Evolutionary conservation across 2,797 vertebrate genomes (phyloP), one percentile per base, ranked within the genome.

Genomic region (Lerista edwardsae): DNA sequence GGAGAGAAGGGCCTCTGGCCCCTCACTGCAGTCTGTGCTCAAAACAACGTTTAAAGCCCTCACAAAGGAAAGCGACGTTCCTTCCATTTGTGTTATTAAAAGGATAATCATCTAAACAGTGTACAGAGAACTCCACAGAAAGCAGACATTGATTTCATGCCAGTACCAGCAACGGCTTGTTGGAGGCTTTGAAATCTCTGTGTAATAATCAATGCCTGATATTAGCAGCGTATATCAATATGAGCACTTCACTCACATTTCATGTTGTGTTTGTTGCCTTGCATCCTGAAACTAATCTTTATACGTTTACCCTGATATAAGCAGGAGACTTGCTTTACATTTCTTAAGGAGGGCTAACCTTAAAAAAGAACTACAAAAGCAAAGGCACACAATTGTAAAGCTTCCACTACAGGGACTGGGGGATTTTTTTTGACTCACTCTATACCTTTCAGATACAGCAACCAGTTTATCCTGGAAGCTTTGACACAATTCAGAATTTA

Each of bases 1-100:
- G 68, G 23, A 44, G 29, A 75, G 23, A 44, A 23, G 77, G 55
- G 62, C 76, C 88, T 61, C 71, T 62, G 74, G 72, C 51, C 64
- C 61, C 36, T 8, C 0, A 0, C 59, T 55, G 47, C 0, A 0
- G 41, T 61, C 87, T 78, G 80, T 41, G 19, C n/a, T 73, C 84
- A 82, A 80, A 84, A 69, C 55, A 27, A 87, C 81, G 0, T 31
- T 39, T 86, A 75, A 75, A 75, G 17, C 61, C 12, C 57, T 55
- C 72, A 55, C 59, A 82, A 7, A 65, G 31, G 72, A 39, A 65
- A 67, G 51, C 61, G 39, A 23, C 44, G 67, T 83, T n/a, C 31
- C 61, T 75, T 83, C 72, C 61, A 67, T 75, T 67, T 75, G 72
- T 75, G 31, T 67, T 65, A 83, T 55, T 75, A 75, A 83, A 75